Base-by-base conservation (phyloP, 2,888 invertebrate species). In the Minunthozetes semirufus region DNA sequence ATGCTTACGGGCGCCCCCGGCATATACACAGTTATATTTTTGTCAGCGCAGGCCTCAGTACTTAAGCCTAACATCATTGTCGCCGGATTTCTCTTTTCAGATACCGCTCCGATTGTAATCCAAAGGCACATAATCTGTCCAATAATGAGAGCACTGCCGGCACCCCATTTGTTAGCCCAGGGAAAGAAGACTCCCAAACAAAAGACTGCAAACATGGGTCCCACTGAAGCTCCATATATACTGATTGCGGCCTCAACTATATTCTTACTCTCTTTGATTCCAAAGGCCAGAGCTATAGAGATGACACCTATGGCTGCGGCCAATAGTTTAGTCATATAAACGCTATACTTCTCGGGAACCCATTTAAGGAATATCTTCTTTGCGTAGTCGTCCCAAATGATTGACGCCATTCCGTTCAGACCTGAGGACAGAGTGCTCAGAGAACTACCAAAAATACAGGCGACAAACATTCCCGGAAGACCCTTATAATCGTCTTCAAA, bases 361-460 rank as follows among this genome's bases (percentile, higher is more conserved):
- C 42, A 48, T 19, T 42, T 29, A 11, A 71, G 61, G n/a, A 61
- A 66, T 17, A 48, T 22, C 11, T 68, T 38, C 70, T 72, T 68
- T 9, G 59, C 94, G 88, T 81, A 93, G 83, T 93, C 93, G 81
- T 93, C 93, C 88, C 91, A 93, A 11, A 91, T 89, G 0, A 93
- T 92, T 0, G 93, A 92, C 0, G 92, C 89, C 78, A 93, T 82
- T 0, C 92, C 92, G 83, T 92, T 93, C 56, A 92, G 53, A 22
- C 68, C 56, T 78, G 83, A 84, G 9, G 77, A 78, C 25, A 78
- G 42, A 8, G 78, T 83, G 82, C 92, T 93, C 73, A 95, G 86
- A 33, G 94, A 93, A 0, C 94, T 93, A 84, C 94, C 94, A 83
- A 95, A 94, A 17, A 96, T 85, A 76, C 92, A 91, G 5, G 93